phyloP scores from a whole-genome alignment of 2,113 vertebrate species.

The Erinaceus europaeus region DNA sequence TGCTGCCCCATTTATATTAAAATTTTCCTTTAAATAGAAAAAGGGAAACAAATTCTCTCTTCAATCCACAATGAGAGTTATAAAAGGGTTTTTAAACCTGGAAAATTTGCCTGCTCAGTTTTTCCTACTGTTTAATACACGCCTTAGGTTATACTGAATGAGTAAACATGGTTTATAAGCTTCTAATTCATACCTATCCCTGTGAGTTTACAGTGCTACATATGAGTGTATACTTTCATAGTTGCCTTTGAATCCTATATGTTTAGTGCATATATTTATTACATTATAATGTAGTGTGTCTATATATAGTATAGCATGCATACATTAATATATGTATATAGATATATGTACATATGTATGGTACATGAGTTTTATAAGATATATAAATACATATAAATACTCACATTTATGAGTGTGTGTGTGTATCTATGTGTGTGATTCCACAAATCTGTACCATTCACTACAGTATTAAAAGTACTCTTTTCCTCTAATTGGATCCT shows the following conservation, averaged over 20 bases:
- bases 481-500: neutral
- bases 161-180: conserved; percentile 83
- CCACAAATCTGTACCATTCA: neutral
- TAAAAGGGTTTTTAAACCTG: conserved; percentile 78
- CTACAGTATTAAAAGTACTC: neutral
- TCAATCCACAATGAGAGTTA: conserved; percentile 78
- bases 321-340: neutral
- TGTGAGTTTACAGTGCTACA: conserved; percentile 75
- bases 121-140: conserved; percentile 84
- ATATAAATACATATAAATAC: neutral
- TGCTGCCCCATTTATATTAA: conserved; percentile 29
- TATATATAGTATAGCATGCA: neutral
- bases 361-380: neutral
- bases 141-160: conserved; percentile 80
- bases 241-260: neutral
- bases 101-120: conserved; percentile 80
- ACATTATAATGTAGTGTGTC: no score
- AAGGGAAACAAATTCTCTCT: conserved; percentile 39
- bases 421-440: neutral
- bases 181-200: conserved; percentile 81
- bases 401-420: neutral
- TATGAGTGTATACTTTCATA: neutral
- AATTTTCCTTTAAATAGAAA: conserved; percentile 61
- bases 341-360: neutral
- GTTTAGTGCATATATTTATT: neutral